phyloP scores from a whole-genome alignment of 2,888 invertebrate species.

The Platycheirus rosarum region DNA sequence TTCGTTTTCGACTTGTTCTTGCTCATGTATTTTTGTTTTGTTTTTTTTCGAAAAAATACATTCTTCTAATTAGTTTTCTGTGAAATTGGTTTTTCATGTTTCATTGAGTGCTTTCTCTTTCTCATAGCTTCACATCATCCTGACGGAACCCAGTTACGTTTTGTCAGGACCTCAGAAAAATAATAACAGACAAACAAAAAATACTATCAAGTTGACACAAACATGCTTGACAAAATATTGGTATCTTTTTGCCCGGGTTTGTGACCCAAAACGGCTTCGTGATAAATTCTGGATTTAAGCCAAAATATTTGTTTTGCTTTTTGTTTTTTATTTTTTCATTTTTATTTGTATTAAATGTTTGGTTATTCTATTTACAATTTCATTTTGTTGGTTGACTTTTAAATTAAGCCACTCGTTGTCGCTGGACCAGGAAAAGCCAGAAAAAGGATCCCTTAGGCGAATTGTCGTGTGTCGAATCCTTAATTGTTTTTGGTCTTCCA shows the following conservation, averaged over 20 bases:
- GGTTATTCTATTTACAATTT: constrained; percentile 18
- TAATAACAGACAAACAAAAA: neutral
- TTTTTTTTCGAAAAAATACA: constrained; percentile 45
- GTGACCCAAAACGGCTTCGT: constrained; percentile 44
- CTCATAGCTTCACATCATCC: constrained; percentile 32
- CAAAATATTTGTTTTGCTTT: constrained; percentile 31
- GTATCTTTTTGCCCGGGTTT: neutral
- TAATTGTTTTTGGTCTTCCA: constrained; percentile 57
- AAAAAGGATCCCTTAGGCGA: neutral
- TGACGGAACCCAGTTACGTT: neutral
- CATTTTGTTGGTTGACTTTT: constrained; percentile 57
- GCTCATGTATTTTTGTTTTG: constrained; percentile 16
- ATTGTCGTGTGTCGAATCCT: constrained; percentile 40
- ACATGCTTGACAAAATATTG: neutral
- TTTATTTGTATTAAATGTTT: constrained; percentile 17
- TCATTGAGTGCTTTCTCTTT: constrained; percentile 59
- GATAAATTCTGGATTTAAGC: constrained; percentile 65
- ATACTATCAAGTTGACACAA: neutral
- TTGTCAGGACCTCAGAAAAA: neutral
- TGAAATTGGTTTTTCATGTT: constrained; percentile 68
- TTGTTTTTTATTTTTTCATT: constrained; percentile 1
- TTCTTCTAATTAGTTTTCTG: constrained; percentile 71
- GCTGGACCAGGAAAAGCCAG: neutral
- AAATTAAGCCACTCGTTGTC: constrained; percentile 53
- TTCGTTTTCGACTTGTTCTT: neutral